Percentiles rank a stretch among this genome's conserved stretches.
These are phyloP conservation scores for Fregetta grallaria DNA, from an alignment of 2,113 vertebrate genomes.

Conservation along the genomic window DNA sequence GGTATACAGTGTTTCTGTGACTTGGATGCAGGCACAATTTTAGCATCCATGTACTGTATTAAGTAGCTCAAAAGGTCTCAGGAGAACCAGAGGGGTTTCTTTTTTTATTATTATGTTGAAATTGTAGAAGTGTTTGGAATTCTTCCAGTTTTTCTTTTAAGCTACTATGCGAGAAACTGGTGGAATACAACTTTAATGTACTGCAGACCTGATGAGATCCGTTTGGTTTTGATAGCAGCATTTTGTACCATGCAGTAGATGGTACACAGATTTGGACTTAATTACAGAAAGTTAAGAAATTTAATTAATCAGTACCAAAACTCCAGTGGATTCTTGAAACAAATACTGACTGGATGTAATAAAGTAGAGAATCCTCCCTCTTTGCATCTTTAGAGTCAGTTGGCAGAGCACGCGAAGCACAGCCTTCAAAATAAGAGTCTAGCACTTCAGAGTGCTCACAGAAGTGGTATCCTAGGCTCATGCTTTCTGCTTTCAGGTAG, in stretches of 20 bases:
- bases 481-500: neutral
- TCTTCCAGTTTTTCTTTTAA: constrained; percentile 54
- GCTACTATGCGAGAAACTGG: constrained; percentile 59
- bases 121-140: constrained; percentile 58
- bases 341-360: constrained; percentile 16
- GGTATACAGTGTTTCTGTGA: constrained; percentile 10
- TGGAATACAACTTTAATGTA: constrained; percentile 49
- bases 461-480: neutral
- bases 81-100: constrained; percentile 54
- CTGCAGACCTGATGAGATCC: constrained; percentile 62
- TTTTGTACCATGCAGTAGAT: constrained; percentile 12
- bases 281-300: constrained; percentile 28
- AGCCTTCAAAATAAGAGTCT: constrained; percentile 55
- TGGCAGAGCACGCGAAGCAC: neutral
- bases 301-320: constrained; percentile 17
- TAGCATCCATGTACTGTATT: constrained; percentile 45
- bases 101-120: constrained; percentile 73
- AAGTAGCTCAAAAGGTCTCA: constrained; percentile 69
- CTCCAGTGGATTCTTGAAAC: constrained; percentile 4
- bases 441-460: neutral
- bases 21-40: constrained; percentile 39
- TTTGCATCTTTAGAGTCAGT: constrained; percentile 8
- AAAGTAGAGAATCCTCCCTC: constrained; percentile 40
- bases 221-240: constrained; percentile 40
- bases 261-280: constrained; percentile 22